A percentile compares a stretch with the other conserved stretches of the same genome.
Evolutionary conservation across 1,140 invertebrate species (phyloP).

Genomic region (Diabrotica virgifera): DNA sequence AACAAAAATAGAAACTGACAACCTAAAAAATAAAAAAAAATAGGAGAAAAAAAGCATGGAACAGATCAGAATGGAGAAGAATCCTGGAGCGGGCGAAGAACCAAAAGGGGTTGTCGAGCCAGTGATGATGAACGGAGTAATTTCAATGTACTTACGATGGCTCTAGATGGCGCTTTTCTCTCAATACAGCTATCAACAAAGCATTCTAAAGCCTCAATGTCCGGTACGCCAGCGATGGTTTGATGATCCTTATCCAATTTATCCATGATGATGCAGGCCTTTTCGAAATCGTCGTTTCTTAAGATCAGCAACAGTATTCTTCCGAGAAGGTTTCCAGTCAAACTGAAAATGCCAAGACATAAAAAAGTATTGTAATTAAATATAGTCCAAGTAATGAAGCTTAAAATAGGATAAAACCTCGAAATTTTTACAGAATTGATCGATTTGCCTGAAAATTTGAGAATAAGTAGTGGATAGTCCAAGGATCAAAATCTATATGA

Average conservation of each 20-base stretch:
- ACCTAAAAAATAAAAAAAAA: no score
- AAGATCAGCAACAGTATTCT: slow-evolving; percentile 54
- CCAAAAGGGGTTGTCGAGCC: no score
- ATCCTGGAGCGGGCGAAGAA: no score
- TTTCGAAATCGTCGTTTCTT: slow-evolving; percentile 51
- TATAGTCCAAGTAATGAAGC: neutral
- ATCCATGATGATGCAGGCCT: slow-evolving; percentile 51
- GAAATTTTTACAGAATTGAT: no score
- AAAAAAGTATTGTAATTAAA: slow-evolving; percentile 10
- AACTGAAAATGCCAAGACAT: slow-evolving; percentile 40
- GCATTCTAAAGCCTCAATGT: slow-evolving; percentile 47
- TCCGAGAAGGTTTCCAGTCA: slow-evolving; percentile 58
- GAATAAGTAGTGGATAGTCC: no score
- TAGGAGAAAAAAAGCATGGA: neutral
- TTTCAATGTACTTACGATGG: slow-evolving; percentile 46
- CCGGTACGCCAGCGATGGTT: slow-evolving; percentile 55
- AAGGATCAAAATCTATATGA: no score
- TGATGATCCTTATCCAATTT: slow-evolving; percentile 53
- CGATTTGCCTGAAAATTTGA: no score
- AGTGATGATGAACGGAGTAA: no score
- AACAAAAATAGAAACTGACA: slow-evolving; percentile 1
- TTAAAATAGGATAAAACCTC: no score
- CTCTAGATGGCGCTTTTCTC: slow-evolving; percentile 51
- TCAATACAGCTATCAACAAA: slow-evolving; percentile 53
- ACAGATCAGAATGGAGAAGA: no score